Evolutionary conservation across 2,797 vertebrate species (phyloP), one percentile per base, ranked within the genome.

Genomic region (Cebuella pygmaea): DNA sequence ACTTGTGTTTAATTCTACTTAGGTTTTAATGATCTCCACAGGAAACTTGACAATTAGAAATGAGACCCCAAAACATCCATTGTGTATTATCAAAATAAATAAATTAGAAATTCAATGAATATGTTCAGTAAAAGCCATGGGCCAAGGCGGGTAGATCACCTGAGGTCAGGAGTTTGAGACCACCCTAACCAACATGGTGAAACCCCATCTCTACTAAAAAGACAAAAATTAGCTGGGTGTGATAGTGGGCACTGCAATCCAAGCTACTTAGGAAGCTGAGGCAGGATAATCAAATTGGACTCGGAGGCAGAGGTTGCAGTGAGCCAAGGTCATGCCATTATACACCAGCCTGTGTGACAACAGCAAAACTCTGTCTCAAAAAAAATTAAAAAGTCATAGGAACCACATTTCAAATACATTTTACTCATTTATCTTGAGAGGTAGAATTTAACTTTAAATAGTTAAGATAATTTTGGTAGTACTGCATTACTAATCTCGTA

Each of bases 91-190:
- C 64, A 74, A 96, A 89, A 90, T 81, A 2, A 70, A 88, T 76
- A 93, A 84, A 84, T 95, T 88, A 97, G 70, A 94, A 82, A 88
- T 84, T 95, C 36, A 70, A 57, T 44, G n/a, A 72, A 33, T 72
- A 41, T 27, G 3, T 70, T 83, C 11, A 88, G 33, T 72, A 72
- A 48, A 95, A 94, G 83, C 76, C 17, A 57, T 83, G 74, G 61
- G 33, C 61, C 15, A 4, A 67, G 61, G 15, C 7, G 15, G 15
- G 15, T 67, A 33, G 61, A 67, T 67, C 61, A 67, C 15, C 61
- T 19, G 30, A 67, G 61, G 61, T 67, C 61, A 67, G 61, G 61
- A n/a, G 61, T n/a, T 67, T 1, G 33, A 19, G 61, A 67, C 33
- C 33, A 67, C 30, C 33, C 33, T 67, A 33, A n/a, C 61, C 33